Evolutionary conservation across 2,113 vertebrate species (phyloP).

Genomic region (Notechis scutatus): DNA sequence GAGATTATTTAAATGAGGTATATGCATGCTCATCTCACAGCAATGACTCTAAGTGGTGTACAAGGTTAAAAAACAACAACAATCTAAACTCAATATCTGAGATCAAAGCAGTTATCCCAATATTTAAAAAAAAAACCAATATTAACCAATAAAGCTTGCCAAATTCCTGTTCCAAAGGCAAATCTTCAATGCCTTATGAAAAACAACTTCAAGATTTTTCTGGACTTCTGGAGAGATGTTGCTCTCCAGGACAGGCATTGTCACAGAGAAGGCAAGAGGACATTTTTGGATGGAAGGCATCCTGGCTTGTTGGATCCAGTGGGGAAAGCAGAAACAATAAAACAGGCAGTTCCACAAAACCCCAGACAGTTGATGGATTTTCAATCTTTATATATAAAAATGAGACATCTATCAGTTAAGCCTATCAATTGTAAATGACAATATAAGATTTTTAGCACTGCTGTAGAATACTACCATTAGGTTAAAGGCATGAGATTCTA

Average conservation of each 20-base stretch:
- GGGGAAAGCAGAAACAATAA: not conserved
- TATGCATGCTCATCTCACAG: not conserved
- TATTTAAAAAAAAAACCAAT: not conserved
- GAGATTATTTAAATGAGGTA: not conserved
- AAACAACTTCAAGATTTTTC: not conserved
- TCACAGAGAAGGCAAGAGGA: not conserved
- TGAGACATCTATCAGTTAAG: not conserved
- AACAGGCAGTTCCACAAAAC: not conserved
- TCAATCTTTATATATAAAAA: not conserved
- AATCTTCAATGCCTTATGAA: not conserved
- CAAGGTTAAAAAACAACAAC: not conserved
- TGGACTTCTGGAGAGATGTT: not conserved
- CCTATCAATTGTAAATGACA: not conserved
- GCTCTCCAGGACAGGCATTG: not conserved
- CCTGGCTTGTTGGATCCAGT: not conserved
- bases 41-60: not conserved
- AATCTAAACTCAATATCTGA: not conserved
- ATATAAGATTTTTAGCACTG: not conserved
- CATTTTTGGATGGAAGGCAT: not conserved
- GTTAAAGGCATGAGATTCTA: not conserved
- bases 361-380: not conserved
- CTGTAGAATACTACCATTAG: not conserved
- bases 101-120: not conserved
- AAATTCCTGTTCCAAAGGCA: not conserved
- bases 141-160: not conserved